A percentile compares a stretch with the other conserved stretches of the same genome.
These are phyloP conservation scores for Halcyon badia DNA, from an alignment of 2,797 vertebrate genomes.

Conservation along the genomic window DNA sequence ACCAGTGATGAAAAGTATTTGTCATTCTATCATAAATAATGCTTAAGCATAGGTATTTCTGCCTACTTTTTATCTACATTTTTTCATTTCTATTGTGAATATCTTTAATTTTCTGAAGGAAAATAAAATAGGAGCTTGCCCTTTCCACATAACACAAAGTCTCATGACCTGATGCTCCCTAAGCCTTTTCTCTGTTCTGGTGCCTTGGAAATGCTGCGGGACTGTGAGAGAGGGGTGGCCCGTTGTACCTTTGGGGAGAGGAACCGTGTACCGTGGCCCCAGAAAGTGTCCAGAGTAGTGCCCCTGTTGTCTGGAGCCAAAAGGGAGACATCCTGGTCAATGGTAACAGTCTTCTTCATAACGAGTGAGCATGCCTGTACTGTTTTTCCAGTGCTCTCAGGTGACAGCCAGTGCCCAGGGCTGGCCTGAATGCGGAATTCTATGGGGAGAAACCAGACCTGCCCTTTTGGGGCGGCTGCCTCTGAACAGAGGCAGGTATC, in stretches of 20 bases:
- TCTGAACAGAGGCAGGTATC: background rate
- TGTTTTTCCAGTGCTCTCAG: background rate
- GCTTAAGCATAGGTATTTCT: background rate
- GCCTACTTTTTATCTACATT: background rate
- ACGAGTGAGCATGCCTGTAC: rapidly evolving
- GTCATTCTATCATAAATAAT: background rate
- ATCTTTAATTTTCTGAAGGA: background rate
- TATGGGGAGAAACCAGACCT: background rate
- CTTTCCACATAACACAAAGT: background rate
- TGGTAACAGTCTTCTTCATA: background rate
- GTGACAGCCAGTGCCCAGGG: background rate
- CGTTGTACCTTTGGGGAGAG: background rate
- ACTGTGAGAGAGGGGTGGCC: rapidly evolving
- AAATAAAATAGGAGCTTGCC: background rate
- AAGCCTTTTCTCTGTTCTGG: background rate
- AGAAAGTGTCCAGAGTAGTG: background rate
- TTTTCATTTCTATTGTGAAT: background rate
- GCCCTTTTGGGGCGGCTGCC: background rate
- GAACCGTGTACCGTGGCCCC: rapidly evolving
- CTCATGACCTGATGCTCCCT: background rate
- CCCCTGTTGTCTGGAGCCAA: background rate
- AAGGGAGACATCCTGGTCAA: background rate
- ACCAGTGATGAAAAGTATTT: background rate
- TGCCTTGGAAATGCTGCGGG: background rate
- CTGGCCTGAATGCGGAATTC: background rate